phyloP scores from a whole-genome alignment of 2,888 invertebrate genomes.

The Timema cristinae region DNA sequence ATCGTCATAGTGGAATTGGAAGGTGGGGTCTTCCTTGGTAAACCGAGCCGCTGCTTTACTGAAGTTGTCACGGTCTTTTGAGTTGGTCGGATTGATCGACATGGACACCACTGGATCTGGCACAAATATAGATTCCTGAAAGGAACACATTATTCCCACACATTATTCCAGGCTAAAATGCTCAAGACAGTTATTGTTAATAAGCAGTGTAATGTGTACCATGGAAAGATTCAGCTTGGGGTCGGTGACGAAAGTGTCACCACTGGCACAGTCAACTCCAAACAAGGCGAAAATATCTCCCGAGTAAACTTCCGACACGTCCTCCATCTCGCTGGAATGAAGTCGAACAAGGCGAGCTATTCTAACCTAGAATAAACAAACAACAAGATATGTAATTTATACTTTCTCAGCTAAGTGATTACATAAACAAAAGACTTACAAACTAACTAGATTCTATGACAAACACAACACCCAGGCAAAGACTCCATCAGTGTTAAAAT shows the following conservation, averaged over 20 bases:
- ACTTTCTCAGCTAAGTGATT: too few species aligned
- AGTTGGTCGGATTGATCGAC: slow-evolving; percentile 82
- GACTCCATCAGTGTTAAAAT: too few species aligned
- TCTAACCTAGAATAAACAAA: slow-evolving; percentile 53
- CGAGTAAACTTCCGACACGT: slow-evolving; percentile 84
- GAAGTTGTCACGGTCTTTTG: slow-evolving; percentile 87
- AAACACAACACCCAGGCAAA: too few species aligned
- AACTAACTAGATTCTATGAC: too few species aligned
- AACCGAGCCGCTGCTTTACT: slow-evolving; percentile 91
- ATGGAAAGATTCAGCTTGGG: slow-evolving; percentile 71
- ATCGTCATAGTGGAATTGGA: slow-evolving; percentile 78
- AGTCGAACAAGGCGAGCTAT: slow-evolving; percentile 85
- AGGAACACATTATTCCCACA: neutral
- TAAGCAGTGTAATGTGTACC: slow-evolving; percentile 62
- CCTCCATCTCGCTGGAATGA: slow-evolving; percentile 97
- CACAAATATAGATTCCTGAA: slow-evolving; percentile 85
- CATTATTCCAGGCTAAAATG: neutral
- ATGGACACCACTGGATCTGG: slow-evolving; percentile 98
- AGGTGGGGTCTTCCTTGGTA: slow-evolving; percentile 98
- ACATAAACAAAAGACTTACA: too few species aligned
- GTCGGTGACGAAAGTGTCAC: slow-evolving; percentile 90
- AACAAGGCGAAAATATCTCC: slow-evolving; percentile 98
- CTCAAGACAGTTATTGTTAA: slow-evolving; percentile 19
- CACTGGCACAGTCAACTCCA: slow-evolving; percentile 97
- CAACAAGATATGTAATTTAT: neutral